phyloP scores from a whole-genome alignment of 2,888 invertebrate genomes.

The Timema cristinae region DNA sequence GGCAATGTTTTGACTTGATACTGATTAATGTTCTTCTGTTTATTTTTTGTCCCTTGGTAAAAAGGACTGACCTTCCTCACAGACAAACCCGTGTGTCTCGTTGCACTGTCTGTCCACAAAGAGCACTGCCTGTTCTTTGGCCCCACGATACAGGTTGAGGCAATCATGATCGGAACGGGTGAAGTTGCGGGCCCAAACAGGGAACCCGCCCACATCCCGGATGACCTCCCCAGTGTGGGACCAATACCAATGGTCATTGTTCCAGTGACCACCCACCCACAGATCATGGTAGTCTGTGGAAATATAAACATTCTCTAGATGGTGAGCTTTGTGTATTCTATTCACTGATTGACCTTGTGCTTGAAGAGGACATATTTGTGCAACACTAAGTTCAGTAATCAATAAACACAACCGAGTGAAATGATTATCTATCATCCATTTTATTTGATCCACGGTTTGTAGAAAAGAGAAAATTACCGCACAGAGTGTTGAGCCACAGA shows the following conservation, averaged over 20 bases:
- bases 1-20: too few relatives aligned
- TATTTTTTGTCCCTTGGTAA: too few relatives aligned
- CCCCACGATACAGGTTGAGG: not conserved
- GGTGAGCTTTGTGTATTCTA: too few relatives aligned
- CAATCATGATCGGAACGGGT: not conserved
- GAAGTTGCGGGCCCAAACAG: not conserved
- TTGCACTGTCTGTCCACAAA: not conserved
- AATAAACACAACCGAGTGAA: too few relatives aligned
- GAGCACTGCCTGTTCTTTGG: not conserved
- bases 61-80: not conserved
- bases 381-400: too few relatives aligned
- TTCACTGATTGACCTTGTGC: too few relatives aligned
- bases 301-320: not conserved
- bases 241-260: not conserved
- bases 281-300: not conserved
- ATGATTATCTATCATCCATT: too few relatives aligned
- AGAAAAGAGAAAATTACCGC: too few relatives aligned
- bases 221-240: conserved; percentile 1
- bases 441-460: too few relatives aligned
- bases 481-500: too few relatives aligned
- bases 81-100: not conserved
- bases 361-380: too few relatives aligned
- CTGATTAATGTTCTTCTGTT: too few relatives aligned
- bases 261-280: not conserved
- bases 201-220: not conserved